Evolutionary conservation across 2,888 invertebrate genomes (phyloP), one percentile per base, ranked within the genome.

Genomic region (Latrodectus hesperus): DNA sequence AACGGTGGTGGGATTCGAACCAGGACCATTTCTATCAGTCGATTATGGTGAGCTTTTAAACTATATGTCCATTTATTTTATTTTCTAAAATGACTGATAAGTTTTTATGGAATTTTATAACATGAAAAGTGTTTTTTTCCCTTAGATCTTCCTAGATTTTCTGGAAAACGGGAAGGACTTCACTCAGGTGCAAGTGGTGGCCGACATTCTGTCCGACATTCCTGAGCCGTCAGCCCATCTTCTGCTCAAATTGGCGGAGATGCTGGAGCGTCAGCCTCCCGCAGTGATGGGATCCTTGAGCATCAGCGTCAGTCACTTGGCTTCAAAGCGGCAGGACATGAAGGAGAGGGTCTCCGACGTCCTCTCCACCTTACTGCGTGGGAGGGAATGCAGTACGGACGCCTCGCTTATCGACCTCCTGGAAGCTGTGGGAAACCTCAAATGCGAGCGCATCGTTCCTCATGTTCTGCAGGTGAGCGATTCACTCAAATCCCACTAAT

Each of bases 351-450:
- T 87, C 14, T 77, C 82, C 0, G 72, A 60, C 1, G 17, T 64
- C 26, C 64, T 87, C 12, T 51, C 22, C 9, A 38, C 60, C 12
- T 49, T 87, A 3, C n/a, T 87, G 55, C 17, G 68, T 0, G 73
- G 77, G n/a, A 65, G 72, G 49, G 53, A 82, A 14, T 87, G 81
- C n/a, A 51, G 52, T 6, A n/a, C 26, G 4, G 78, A 82, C 38
- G 16, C 73, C 3, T 70, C 64, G 16, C 1, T 82, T 12, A 55
- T 87, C 1, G 82, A 87, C 17, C 22, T 78, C 14, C 26, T 87
- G 26, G 87, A 87, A 72, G 87, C 82, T 8, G 65, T 82, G 3
- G 82, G 87, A 16, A 87, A 87, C 17, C 77, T 87, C 5, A 65
- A 53, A 60, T 68, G 73, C 17, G 65, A 77, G 2, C 26, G 51